phyloP scores from a whole-genome alignment of 2,113 vertebrate species.

The Acrocephalus arundinaceus region DNA sequence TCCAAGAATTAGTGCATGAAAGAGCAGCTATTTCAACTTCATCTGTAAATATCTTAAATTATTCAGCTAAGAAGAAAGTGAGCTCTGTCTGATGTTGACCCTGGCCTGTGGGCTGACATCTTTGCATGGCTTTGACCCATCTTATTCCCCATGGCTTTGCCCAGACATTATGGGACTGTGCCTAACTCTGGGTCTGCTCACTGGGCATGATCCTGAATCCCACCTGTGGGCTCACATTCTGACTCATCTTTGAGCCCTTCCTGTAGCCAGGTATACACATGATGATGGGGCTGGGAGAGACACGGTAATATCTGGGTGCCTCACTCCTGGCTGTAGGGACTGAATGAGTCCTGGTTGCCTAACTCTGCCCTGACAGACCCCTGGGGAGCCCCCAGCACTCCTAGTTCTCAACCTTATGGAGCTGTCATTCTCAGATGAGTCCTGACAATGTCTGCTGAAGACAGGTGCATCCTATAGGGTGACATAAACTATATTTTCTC shows the following conservation, averaged over 20 bases:
- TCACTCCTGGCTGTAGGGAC: accelerated
- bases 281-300: not conserved
- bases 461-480: not conserved
- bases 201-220: accelerated
- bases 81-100: not conserved
- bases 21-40: not conserved
- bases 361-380: accelerated
- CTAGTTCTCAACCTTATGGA: too few species aligned
- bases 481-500: not conserved
- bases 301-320: accelerated
- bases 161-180: not conserved
- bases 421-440: accelerated
- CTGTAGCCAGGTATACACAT: accelerated
- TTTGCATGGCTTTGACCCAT: not conserved
- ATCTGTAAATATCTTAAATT: not conserved
- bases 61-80: not conserved
- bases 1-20: not conserved
- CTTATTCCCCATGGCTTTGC: not conserved
- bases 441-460: not conserved
- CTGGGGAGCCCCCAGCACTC: accelerated
- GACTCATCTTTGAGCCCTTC: not conserved
- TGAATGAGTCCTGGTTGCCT: not conserved
- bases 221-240: accelerated
- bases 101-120: not conserved
- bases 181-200: not conserved